These are phyloP conservation scores for Globia sparganii DNA, from an alignment of 2,888 invertebrate genomes.

Conservation along the genomic window DNA sequence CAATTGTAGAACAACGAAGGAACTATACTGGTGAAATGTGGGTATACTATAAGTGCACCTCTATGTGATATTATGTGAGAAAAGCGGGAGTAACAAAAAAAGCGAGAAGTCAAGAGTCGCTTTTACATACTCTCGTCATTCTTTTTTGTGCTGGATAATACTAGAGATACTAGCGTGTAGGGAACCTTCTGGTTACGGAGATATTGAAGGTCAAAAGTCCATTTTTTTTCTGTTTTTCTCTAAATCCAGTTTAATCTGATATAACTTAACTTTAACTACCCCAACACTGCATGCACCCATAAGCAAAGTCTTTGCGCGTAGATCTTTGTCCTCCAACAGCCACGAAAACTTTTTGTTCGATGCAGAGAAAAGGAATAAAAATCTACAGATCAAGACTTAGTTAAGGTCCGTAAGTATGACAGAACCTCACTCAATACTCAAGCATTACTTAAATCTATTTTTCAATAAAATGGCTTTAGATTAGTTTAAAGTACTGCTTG, in stretches of 20 bases:
- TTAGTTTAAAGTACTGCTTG: neutral
- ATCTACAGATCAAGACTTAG: neutral
- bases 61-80: neutral
- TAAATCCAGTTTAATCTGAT: neutral
- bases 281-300: too few species aligned
- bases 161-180: too few species aligned
- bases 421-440: neutral
- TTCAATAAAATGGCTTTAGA: neutral
- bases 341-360: neutral
- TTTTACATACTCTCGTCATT: neutral
- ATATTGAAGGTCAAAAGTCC: neutral
- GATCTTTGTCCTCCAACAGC: neutral
- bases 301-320: neutral
- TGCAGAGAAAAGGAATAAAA: neutral
- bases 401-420: neutral
- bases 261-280: neutral
- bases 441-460: neutral
- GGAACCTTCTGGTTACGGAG: neutral
- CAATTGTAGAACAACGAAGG: neutral
- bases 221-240: neutral
- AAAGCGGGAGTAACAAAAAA: neutral
- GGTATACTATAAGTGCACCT: neutral
- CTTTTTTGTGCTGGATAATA: neutral
- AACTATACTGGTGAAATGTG: neutral
- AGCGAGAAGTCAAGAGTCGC: too few species aligned